Conservation (phyloP, 2,113 vertebrate species). For the Rhadina sibilatrix region DNA sequence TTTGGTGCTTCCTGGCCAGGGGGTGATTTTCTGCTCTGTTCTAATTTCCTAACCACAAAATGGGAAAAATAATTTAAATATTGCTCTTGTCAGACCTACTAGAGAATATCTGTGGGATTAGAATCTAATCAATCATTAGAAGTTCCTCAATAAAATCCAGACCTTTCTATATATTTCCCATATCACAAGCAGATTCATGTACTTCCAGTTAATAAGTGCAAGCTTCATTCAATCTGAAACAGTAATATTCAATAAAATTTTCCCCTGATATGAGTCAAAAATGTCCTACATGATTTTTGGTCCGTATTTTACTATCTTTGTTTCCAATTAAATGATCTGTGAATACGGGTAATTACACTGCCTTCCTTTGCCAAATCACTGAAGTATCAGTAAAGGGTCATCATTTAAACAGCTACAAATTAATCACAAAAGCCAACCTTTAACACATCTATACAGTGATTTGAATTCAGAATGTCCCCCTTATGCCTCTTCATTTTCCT, state of each 20-base stretch:
- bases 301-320: slow-evolving; percentile 61
- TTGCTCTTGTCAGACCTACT: not conserved
- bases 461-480: slow-evolving; percentile 74
- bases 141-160: not conserved
- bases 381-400: slow-evolving; percentile 65
- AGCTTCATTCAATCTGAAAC: slow-evolving; percentile 26
- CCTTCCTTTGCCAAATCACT: slow-evolving; percentile 59
- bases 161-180: not conserved
- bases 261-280: slow-evolving; percentile 34
- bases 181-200: slow-evolving; percentile 2
- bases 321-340: slow-evolving; percentile 65
- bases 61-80: not conserved
- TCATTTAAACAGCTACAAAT: slow-evolving; percentile 64
- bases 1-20: not conserved
- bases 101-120: not conserved
- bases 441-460: slow-evolving; percentile 71
- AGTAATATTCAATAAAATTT: slow-evolving; percentile 56
- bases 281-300: slow-evolving; percentile 43
- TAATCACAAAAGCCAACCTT: slow-evolving; percentile 76
- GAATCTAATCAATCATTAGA: not conserved
- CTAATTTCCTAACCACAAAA: not conserved
- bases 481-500: slow-evolving; percentile 76
- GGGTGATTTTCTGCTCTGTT: not conserved
- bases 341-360: slow-evolving; percentile 58
- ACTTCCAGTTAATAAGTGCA: slow-evolving; percentile 48